Evolutionary conservation across 2,888 invertebrate genomes (phyloP).

Genomic region (Melieria crassipennis): DNA sequence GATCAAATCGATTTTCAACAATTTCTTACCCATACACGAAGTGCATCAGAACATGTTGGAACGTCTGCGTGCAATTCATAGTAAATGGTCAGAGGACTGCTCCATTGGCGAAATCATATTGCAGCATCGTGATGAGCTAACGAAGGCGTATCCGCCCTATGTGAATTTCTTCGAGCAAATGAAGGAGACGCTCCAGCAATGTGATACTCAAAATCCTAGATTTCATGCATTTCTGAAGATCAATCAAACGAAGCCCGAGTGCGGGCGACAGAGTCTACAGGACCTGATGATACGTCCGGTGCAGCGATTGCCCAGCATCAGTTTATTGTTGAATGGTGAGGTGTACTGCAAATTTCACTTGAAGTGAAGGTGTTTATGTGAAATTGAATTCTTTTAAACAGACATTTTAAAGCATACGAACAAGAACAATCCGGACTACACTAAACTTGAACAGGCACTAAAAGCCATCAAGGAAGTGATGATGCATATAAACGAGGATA

Average conservation of each 20-base stretch:
- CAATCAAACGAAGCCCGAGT: slow-evolving; percentile 92
- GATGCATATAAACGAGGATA: slow-evolving; percentile 97
- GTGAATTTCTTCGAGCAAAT: slow-evolving; percentile 98
- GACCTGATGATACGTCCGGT: slow-evolving; percentile 98
- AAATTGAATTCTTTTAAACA: slow-evolving; percentile 61
- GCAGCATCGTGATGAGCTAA: slow-evolving; percentile 85
- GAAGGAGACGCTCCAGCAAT: slow-evolving; percentile 90
- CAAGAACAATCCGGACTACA: slow-evolving; percentile 88
- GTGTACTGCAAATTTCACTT: background rate
- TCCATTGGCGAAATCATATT: slow-evolving; percentile 89
- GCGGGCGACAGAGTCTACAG: slow-evolving; percentile 93
- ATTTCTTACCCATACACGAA: slow-evolving; percentile 93
- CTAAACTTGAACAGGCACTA: slow-evolving; percentile 84
- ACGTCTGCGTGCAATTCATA: slow-evolving; percentile 65
- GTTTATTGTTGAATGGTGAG: slow-evolving; percentile 90
- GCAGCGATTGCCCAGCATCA: slow-evolving; percentile 96
- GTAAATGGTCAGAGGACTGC: slow-evolving; percentile 88
- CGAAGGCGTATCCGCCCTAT: slow-evolving; percentile 96
- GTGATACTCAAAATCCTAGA: slow-evolving; percentile 91
- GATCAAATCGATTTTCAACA: slow-evolving; percentile 94
- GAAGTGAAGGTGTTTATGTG: background rate
- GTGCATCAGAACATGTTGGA: slow-evolving; percentile 83
- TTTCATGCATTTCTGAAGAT: slow-evolving; percentile 99
- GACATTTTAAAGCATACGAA: slow-evolving; percentile 94
- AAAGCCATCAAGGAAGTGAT: slow-evolving; percentile 91